Evolutionary conservation across 2,888 invertebrate species (phyloP), one percentile per base, ranked within the genome.

Genomic region (Cataglyphis altisquamis): DNA sequence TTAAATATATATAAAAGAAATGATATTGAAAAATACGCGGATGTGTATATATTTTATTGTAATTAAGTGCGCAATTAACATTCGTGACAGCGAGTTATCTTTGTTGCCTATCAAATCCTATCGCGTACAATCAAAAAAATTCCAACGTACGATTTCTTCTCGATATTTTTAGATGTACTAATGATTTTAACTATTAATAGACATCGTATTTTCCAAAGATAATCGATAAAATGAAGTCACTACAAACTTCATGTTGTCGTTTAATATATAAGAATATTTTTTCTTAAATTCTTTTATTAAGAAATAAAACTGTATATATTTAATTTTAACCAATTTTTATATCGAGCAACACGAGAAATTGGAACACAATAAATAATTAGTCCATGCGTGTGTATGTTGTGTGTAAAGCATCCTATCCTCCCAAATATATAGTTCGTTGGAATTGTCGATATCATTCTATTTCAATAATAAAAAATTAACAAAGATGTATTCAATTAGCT

Each of bases 61-160:
- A 73, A 73, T 60, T 41, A 73, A 48, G 18, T 32, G 41, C 45
- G 29, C 60, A 73, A 73, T 74, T 41, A 29, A 29, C n/a, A 29
- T 60, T 41, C 62, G 25, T 6, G 18, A 48, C 48, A 18, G 4
- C 25, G 5, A 41, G n/a, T 62, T 63, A n/a, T 62, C 73, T 9
- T 64, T 32, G 29, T 74, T 74, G 63, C 29, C 41, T 45, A 48
- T 21, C 29, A 74, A 74, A 74, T 3, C 32, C n/a, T 15, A 74
- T 41, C 29, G 29, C 25, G 41, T 41, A 41, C 62, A 63, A 45
- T 41, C 45, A 4, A 62, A 63, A 45, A 12, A 45, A 74, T 60
- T n/a, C 29, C 73, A 29, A 73, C 63, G 18, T 32, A 63, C 15
- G 21, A 32, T 62, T 32, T 41, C n/a, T 73, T 45, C 60, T 62